Percentiles rank a stretch among this genome's conserved stretches.
Evolutionary conservation across 2,113 vertebrate genomes (phyloP).

Genomic region (Lathamus discolor): DNA sequence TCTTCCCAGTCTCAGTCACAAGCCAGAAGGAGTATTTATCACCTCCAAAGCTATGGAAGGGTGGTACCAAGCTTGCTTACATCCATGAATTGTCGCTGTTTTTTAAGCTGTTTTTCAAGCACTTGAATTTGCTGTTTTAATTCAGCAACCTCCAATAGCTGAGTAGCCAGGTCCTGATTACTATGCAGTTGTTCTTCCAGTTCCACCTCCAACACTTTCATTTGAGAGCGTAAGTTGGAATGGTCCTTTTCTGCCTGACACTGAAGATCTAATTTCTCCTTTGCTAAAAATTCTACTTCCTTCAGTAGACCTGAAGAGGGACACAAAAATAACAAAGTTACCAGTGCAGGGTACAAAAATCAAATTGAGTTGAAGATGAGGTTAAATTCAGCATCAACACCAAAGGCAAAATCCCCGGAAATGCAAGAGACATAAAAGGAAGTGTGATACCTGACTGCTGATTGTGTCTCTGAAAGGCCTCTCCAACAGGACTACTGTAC

Average conservation of each 20-base stretch:
- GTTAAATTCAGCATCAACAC: neutral
- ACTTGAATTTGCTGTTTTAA: slow-evolving; percentile 85
- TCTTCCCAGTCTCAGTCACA: neutral
- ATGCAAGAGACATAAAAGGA: neutral
- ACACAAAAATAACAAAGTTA: neutral
- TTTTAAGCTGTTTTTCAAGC: slow-evolving; percentile 92
- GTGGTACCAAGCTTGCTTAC: slow-evolving; percentile 60
- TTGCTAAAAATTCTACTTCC: slow-evolving; percentile 82
- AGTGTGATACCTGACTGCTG: neutral
- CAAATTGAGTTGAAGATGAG: neutral
- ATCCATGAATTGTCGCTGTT: slow-evolving; percentile 92
- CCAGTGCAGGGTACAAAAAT: neutral
- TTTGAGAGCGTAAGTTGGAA: slow-evolving; percentile 76
- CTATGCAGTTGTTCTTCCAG: slow-evolving; percentile 87
- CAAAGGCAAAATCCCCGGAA: neutral
- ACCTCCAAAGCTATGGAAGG: neutral
- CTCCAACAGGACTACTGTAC: too few relatives aligned
- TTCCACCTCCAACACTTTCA: slow-evolving; percentile 84
- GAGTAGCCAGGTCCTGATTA: slow-evolving; percentile 74
- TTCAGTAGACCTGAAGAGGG: slow-evolving; percentile 78
- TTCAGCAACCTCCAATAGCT: slow-evolving; percentile 78
- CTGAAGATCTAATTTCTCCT: slow-evolving; percentile 85
- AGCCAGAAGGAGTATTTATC: neutral
- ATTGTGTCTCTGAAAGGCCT: neutral
- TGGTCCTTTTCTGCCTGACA: slow-evolving; percentile 90